Conservation (phyloP, 1,140 invertebrate genomes). For the Bradysia coprophila region DNA sequence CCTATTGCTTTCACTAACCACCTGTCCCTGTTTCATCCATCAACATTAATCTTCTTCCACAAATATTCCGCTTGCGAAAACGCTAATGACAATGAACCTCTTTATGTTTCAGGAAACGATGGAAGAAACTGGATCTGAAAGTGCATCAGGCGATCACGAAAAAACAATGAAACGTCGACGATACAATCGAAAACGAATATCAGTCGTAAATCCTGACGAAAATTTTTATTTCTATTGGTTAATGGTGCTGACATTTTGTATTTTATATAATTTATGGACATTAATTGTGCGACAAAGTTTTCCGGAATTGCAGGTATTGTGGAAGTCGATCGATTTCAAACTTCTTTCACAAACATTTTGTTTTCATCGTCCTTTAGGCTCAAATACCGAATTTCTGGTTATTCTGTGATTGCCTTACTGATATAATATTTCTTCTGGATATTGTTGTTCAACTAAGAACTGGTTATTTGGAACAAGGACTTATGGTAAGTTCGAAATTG, state of each 20-base stretch:
- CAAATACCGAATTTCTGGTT: slow-evolving; percentile 56
- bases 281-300: slow-evolving; percentile 87
- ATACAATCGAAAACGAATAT: slow-evolving; percentile 44
- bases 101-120: slow-evolving; percentile 23
- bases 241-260: slow-evolving; percentile 67
- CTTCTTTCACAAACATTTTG: not conserved
- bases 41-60: too few relatives aligned
- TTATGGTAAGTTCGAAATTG: slow-evolving; percentile 48
- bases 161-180: slow-evolving; percentile 37
- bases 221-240: slow-evolving; percentile 94
- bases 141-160: slow-evolving; percentile 36
- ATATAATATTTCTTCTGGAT: slow-evolving; percentile 73
- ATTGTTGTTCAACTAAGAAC: slow-evolving; percentile 81
- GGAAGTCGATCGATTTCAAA: too few relatives aligned
- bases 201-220: slow-evolving; percentile 88
- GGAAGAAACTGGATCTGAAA: slow-evolving; percentile 47
- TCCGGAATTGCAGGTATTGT: slow-evolving; percentile 58
- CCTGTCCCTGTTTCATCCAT: too few relatives aligned
- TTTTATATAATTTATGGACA: slow-evolving; percentile 91
- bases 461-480: slow-evolving; percentile 86
- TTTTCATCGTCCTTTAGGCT: slow-evolving; percentile 22
- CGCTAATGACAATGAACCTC: too few relatives aligned
- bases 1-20: too few relatives aligned
- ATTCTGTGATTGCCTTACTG: slow-evolving; percentile 62
- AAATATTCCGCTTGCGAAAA: too few relatives aligned